phyloP scores from a whole-genome alignment of 2,797 vertebrate species.

The Anisognathus igniventris region DNA sequence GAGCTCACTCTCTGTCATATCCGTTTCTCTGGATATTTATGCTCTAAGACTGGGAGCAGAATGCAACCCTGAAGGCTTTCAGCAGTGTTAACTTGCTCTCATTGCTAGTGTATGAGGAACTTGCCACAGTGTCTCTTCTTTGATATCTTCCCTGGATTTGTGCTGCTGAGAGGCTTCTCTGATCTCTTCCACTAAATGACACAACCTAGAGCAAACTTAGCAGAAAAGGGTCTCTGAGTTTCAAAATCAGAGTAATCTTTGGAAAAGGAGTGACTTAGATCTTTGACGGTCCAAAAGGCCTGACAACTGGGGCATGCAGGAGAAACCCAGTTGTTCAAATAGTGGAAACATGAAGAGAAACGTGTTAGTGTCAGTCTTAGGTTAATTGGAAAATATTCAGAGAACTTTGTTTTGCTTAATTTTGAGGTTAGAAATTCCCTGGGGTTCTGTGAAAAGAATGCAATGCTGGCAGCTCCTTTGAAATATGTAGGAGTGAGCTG shows the following conservation, averaged over 20 bases:
- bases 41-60: neutral
- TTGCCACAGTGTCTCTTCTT: neutral
- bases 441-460: neutral
- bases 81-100: neutral
- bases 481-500: neutral
- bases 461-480: slow-evolving; percentile 7
- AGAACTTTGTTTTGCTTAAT: slow-evolving; percentile 45
- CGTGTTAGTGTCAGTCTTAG: neutral
- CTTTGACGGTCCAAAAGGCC: neutral
- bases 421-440: slow-evolving; percentile 44
- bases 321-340: neutral
- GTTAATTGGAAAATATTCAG: slow-evolving; percentile 53
- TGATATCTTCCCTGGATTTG: neutral
- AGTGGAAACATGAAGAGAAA: neutral
- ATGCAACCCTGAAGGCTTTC: neutral
- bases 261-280: neutral
- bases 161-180: slow-evolving; percentile 10
- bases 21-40: slow-evolving; percentile 7
- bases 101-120: neutral
- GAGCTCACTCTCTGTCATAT: neutral
- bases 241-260: neutral
- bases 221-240: neutral
- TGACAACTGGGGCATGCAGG: neutral
- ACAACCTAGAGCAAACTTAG: neutral
- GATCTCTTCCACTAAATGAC: neutral